A percentile compares a stretch with the other conserved stretches of the same genome.
phyloP scores from a whole-genome alignment of 2,888 invertebrate genomes.

The Microdon myrmicae region DNA sequence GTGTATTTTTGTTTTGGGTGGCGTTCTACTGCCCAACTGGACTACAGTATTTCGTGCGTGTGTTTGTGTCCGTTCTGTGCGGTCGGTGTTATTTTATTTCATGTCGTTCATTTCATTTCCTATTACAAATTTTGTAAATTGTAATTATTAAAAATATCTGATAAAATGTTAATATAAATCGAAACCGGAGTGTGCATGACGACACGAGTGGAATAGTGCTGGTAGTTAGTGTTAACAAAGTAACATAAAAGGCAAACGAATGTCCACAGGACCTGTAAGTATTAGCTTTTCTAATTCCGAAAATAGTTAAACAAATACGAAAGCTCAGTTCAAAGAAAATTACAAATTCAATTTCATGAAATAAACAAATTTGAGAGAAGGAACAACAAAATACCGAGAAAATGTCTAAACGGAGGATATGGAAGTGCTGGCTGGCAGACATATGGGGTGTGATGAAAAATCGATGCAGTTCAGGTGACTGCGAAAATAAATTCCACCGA shows the following conservation, averaged over 20 bases:
- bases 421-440: constrained; percentile 24
- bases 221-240: too few relatives aligned
- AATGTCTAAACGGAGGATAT: too few relatives aligned
- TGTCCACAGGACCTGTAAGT: constrained; percentile 43
- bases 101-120: constrained; percentile 8
- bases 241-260: too few relatives aligned
- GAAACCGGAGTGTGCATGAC: too few relatives aligned
- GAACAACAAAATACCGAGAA: constrained; percentile 10
- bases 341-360: background rate
- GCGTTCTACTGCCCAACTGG: constrained; percentile 37
- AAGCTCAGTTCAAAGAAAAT: background rate
- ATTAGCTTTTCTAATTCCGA: constrained; percentile 16
- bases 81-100: too few relatives aligned
- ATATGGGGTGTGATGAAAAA: constrained; percentile 38
- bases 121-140: constrained; percentile 6
- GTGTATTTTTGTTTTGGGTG: constrained; percentile 51
- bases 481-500: constrained; percentile 30
- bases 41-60: constrained; percentile 40
- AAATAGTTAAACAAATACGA: constrained; percentile 10
- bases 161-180: too few relatives aligned
- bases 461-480: constrained; percentile 43
- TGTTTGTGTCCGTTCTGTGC: too few relatives aligned
- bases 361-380: constrained; percentile 8
- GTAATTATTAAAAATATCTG: too few relatives aligned
- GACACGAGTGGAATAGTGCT: too few relatives aligned